These are phyloP conservation scores for Rhysida immarginata DNA, from an alignment of 1,140 invertebrate genomes.

Conservation along the genomic window DNA sequence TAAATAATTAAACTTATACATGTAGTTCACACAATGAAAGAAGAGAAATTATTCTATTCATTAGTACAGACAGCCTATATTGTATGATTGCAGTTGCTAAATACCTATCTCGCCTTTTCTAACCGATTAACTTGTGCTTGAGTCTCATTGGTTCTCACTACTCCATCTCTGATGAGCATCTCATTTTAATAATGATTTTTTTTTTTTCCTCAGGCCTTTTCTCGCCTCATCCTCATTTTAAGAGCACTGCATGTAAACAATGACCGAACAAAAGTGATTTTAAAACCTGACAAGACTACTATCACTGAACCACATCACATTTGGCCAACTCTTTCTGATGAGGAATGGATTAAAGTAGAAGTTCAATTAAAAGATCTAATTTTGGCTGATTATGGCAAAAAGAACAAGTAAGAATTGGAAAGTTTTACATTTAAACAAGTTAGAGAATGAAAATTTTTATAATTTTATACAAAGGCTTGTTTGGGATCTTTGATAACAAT, in stretches of 20 bases:
- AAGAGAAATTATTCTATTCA: too few relatives aligned
- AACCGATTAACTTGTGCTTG: too few relatives aligned
- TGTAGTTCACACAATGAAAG: too few relatives aligned
- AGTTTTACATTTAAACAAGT: neutral
- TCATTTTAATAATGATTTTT: too few relatives aligned
- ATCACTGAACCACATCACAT: conserved; percentile 98
- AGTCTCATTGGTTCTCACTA: too few relatives aligned
- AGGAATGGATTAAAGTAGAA: conserved; percentile 99
- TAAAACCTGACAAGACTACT: conserved; percentile 98
- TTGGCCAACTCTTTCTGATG: conserved; percentile 93
- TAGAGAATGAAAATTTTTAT: too few relatives aligned
- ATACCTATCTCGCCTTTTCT: too few relatives aligned
- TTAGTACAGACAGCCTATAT: too few relatives aligned
- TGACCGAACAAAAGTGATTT: conserved; percentile 91
- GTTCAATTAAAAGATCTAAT: conserved; percentile 97
- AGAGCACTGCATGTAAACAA: conserved; percentile 97
- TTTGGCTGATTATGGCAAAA: conserved; percentile 97
- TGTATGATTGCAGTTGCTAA: too few relatives aligned
- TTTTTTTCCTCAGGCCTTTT: conserved; percentile 56
- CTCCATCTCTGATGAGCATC: too few relatives aligned
- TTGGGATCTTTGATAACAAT: too few relatives aligned
- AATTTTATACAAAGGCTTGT: too few relatives aligned
- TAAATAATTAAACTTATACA: neutral
- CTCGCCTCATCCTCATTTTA: conserved; percentile 88
- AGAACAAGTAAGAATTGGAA: conserved; percentile 65